These are phyloP conservation scores for Diabrotica undecimpunctata DNA, from an alignment of 1,140 invertebrate species.

Conservation along the genomic window DNA sequence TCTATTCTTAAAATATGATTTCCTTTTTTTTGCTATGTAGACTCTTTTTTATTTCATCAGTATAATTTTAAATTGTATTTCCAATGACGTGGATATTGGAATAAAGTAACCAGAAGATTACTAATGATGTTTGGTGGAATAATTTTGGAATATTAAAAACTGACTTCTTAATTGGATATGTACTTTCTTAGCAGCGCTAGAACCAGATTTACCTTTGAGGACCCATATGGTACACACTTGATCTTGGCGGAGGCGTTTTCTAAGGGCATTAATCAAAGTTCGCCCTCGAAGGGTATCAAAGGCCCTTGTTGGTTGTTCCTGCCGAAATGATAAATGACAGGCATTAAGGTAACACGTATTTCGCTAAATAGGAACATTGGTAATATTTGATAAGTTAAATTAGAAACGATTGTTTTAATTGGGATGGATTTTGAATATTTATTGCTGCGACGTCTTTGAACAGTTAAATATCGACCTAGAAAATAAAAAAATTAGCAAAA, in stretches of 20 bases:
- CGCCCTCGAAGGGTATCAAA: constrained; percentile 12
- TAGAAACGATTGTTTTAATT: background rate
- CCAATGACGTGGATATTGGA: too few relatives aligned
- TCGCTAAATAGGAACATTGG: background rate
- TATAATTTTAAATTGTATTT: too few relatives aligned
- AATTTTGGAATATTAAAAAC: background rate
- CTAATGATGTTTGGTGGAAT: background rate
- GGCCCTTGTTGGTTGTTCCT: constrained; percentile 5
- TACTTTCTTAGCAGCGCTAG: constrained; percentile 9
- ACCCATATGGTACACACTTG: constrained; percentile 23
- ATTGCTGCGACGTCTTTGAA: too few relatives aligned
- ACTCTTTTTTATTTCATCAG: too few relatives aligned
- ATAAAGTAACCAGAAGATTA: too few relatives aligned
- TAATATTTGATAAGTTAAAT: background rate
- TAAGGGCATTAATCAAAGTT: constrained; percentile 22
- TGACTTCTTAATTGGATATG: constrained; percentile 7
- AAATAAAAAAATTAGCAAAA: too few relatives aligned
- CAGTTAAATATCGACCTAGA: too few relatives aligned
- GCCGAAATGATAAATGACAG: background rate
- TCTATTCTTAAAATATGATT: too few relatives aligned
- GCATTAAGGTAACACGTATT: background rate
- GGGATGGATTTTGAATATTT: background rate
- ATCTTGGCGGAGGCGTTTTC: constrained; percentile 14
- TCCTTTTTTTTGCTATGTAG: too few relatives aligned
- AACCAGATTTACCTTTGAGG: constrained; percentile 16